Base-by-base conservation (phyloP, 2,113 vertebrate genomes). In the Corythornis vintsioides region DNA sequence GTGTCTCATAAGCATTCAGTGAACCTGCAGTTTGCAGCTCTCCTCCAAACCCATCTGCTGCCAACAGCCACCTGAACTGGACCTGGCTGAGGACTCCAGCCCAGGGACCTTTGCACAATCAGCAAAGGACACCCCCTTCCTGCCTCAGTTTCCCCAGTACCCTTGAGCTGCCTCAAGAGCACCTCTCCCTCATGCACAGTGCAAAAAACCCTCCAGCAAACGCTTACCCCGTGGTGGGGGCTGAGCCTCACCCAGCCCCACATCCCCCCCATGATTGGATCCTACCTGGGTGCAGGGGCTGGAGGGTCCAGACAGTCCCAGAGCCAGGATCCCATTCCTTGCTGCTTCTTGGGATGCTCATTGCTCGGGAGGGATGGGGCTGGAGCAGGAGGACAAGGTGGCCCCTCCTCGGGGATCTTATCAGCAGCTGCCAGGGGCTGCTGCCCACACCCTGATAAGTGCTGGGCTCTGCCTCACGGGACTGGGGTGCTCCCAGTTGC, bases 101-200 rank as follows among this genome's bases (percentile, higher is more conserved):
- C 31, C 21, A 9, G 19, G 5, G 53, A 11, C 17, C n/a, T 56
- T 3, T 29, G 28, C 15, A 38, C 1, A 1, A 28, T 14, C 11
- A 13, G n/a, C 33, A 33, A 14, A 21, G 47, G 15, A 85, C 15
- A 53, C 18, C 38, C 25, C 43, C 15, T 3, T 48, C 61, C 50
- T 89, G 72, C 67, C 63, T 75, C 83, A 63, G 86, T 26, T 76
- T 83, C 73, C 63, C 53, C 5, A 6, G 8, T 9, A 42, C 38
- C 22, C 28, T n/a, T 13, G 16, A n/a, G n/a, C 48, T 9, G 11
- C 53, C 29, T 35, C n/a, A 15, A 50, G 35, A 47, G 17, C 42
- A 4, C 35, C 21, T 16, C 17, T 2, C 11, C 48, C 53, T 43
- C 0, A 0, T 4, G 59, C 17, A 4, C 1, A 3, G 22, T 22